phyloP scores from a whole-genome alignment of 2,113 vertebrate genomes.

The Myrmophylax atrothorax region DNA sequence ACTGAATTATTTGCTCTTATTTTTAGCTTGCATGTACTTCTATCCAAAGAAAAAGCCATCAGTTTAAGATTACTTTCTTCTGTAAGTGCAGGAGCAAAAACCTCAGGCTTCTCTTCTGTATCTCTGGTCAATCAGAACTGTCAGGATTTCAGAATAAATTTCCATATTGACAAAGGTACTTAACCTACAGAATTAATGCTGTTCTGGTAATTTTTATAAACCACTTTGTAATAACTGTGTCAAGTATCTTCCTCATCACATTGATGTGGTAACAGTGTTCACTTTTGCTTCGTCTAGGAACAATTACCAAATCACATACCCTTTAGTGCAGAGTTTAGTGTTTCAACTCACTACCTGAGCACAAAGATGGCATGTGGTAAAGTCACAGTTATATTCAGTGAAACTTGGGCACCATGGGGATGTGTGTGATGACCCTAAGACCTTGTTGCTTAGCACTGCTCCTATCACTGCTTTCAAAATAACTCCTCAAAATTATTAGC shows the following conservation, averaged over 20 bases:
- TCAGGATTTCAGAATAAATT: background rate
- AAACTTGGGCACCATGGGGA: background rate
- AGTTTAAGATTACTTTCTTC: background rate
- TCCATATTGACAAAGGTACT: background rate
- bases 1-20: background rate
- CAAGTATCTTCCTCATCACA: background rate
- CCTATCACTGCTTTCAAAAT: conserved; percentile 28
- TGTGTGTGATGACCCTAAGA: background rate
- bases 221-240: background rate
- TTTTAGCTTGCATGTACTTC: background rate
- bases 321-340: background rate
- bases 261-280: background rate
- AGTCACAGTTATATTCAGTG: background rate
- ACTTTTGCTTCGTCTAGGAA: background rate
- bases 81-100: background rate
- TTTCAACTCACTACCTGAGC: background rate
- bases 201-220: background rate
- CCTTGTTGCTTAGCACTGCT: background rate
- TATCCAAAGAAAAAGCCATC: background rate
- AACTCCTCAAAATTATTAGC: background rate
- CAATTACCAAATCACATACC: background rate
- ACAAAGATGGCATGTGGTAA: background rate
- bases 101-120: background rate
- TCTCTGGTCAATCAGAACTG: background rate
- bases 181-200: background rate